These are phyloP conservation scores for Cartodere bifasciata DNA, from an alignment of 2,888 invertebrate genomes.

Conservation along the genomic window DNA sequence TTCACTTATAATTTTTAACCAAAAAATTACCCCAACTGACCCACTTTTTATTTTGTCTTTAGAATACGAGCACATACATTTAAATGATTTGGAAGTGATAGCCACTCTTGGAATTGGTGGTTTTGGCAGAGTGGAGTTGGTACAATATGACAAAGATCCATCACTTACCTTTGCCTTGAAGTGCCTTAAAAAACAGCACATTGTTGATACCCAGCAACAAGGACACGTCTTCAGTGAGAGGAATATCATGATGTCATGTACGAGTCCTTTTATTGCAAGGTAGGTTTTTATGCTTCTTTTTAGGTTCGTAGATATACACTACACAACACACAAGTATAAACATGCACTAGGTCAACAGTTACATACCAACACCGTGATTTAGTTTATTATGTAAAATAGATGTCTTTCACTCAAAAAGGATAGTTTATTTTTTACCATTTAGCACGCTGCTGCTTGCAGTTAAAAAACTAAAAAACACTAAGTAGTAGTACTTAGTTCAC, in stretches of 20 bases:
- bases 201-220: conserved; percentile 60
- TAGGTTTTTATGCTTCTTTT: conserved; percentile 22
- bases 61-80: conserved; percentile 34
- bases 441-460: no score
- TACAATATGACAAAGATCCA: conserved; percentile 35
- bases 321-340: no score
- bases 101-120: conserved; percentile 60
- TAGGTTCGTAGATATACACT: no score
- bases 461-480: no score
- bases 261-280: conserved; percentile 63
- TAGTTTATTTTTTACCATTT: no score
- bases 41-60: conserved; percentile 11
- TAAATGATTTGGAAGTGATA: conserved; percentile 49
- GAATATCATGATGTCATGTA: conserved; percentile 53
- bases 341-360: conserved; percentile 2
- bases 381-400: no score
- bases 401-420: no score
- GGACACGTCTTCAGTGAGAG: conserved; percentile 60
- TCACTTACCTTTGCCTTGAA: conserved; percentile 51
- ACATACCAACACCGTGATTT: no score
- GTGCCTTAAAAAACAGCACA: conserved; percentile 59
- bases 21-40: no score
- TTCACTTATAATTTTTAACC: no score
- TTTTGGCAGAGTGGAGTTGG: conserved; percentile 56
- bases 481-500: no score